A percentile compares a stretch with the other conserved stretches of the same genome.
phyloP scores from a whole-genome alignment of 2,113 vertebrate species.

The Phalacrocorax pelagicus region DNA sequence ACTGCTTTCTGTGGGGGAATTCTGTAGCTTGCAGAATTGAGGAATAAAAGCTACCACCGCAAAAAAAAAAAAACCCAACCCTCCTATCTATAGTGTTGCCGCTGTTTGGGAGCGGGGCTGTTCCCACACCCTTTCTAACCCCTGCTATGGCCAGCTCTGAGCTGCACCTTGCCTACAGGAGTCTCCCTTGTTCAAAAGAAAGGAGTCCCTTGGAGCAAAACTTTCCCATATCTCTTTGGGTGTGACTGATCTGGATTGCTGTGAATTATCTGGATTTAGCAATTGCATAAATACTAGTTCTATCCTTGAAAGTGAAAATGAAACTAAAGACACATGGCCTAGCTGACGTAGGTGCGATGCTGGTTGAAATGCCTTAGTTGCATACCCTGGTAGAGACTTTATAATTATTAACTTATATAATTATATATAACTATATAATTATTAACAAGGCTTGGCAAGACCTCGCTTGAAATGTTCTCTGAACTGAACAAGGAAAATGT shows the following conservation, averaged over 20 bases:
- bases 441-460: not conserved
- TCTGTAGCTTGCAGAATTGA: not conserved
- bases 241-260: not conserved
- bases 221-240: accelerated
- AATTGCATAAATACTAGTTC: not conserved
- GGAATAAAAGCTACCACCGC: not conserved
- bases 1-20: not conserved
- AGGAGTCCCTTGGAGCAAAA: not conserved
- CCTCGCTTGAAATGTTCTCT: not conserved
- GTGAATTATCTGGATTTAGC: not conserved
- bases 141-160: not conserved
- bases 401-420: not conserved
- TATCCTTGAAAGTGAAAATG: not conserved
- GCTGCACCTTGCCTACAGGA: not conserved
- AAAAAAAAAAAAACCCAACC: not conserved
- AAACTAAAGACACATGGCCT: not conserved
- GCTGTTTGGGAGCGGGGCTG: not conserved
- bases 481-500: not conserved
- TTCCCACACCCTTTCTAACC: not conserved
- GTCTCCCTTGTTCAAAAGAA: not conserved
- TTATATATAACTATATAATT: too few relatives aligned
- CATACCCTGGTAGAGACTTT: accelerated
- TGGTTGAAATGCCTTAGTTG: not conserved
- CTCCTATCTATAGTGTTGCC: accelerated
- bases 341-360: accelerated